phyloP scores from a whole-genome alignment of 2,113 vertebrate species.

The Himantopus leucocephalus region DNA sequence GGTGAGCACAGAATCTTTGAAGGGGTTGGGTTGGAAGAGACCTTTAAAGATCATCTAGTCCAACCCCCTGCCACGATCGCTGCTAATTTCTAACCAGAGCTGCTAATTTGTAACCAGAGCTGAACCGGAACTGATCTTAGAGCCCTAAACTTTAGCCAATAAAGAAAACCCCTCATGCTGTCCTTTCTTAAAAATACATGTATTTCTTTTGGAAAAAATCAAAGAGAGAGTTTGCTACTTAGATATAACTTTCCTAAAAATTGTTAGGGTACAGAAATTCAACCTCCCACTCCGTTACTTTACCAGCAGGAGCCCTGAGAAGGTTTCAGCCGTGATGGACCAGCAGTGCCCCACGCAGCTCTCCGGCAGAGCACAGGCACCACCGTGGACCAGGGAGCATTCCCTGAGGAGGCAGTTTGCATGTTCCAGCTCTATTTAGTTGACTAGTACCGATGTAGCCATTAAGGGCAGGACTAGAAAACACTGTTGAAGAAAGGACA shows the following conservation, averaged over 20 bases:
- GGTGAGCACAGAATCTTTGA: neutral
- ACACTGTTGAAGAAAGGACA: neutral
- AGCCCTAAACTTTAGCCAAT: neutral
- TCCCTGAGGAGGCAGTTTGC: neutral
- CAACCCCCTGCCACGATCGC: neutral
- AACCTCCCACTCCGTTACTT: neutral
- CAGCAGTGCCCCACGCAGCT: too few relatives aligned
- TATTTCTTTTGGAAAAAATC: neutral
- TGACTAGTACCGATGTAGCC: neutral
- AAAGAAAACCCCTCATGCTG: neutral
- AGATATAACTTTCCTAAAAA: neutral
- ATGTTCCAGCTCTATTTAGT: neutral
- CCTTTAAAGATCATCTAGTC: neutral
- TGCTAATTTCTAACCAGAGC: neutral
- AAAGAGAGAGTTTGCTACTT: neutral
- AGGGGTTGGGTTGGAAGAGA: neutral
- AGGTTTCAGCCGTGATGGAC: too few relatives aligned
- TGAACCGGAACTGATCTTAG: neutral
- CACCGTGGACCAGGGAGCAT: neutral
- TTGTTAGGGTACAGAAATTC: neutral
- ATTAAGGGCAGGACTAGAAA: neutral
- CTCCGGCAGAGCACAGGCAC: neutral
- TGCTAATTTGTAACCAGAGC: neutral
- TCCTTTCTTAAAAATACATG: accelerated
- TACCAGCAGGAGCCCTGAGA: too few relatives aligned